phyloP scores from a whole-genome alignment of 2,888 invertebrate species.

The Schizotus pectinicornis region DNA sequence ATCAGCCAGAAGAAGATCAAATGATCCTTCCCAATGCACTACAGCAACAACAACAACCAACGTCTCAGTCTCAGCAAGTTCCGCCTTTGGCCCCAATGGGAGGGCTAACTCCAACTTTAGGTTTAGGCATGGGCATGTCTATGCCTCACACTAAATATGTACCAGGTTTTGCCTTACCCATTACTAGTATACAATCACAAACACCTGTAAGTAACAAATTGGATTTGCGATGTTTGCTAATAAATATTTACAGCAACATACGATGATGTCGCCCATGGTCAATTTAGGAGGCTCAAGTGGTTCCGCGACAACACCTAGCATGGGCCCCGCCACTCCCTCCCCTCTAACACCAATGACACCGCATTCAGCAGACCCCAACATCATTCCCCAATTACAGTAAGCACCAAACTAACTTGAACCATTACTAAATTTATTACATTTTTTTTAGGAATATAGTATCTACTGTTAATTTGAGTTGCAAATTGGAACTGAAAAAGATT shows the following conservation, averaged over 20 bases:
- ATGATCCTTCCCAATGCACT: slow-evolving; percentile 85
- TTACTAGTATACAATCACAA: slow-evolving; percentile 86
- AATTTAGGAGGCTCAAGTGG: slow-evolving; percentile 67
- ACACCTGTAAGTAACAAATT: slow-evolving; percentile 71
- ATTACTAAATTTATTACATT: neutral
- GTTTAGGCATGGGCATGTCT: slow-evolving; percentile 68
- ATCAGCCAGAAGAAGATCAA: slow-evolving; percentile 91
- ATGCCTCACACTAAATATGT: slow-evolving; percentile 78
- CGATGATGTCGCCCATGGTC: slow-evolving; percentile 77
- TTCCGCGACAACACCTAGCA: slow-evolving; percentile 67
- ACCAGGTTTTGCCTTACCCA: slow-evolving; percentile 76
- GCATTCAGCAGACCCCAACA: slow-evolving; percentile 90
- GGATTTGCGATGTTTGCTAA: neutral
- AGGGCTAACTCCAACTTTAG: slow-evolving; percentile 64
- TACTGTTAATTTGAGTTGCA: slow-evolving; percentile 95
- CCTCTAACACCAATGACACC: slow-evolving; percentile 92
- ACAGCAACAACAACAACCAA: slow-evolving; percentile 66
- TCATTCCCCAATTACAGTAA: slow-evolving; percentile 91
- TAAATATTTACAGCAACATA: slow-evolving; percentile 70
- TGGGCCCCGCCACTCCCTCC: slow-evolving; percentile 76
- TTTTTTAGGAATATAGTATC: slow-evolving; percentile 92
- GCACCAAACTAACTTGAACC: neutral
- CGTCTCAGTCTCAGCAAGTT: slow-evolving; percentile 57
- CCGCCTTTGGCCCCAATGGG: slow-evolving; percentile 66
- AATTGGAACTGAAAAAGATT: slow-evolving; percentile 94